A percentile compares a stretch with the other conserved stretches of the same genome.
These are phyloP conservation scores for Onthophagus sagittarius DNA, from an alignment of 2,888 invertebrate species.

Conservation along the genomic window DNA sequence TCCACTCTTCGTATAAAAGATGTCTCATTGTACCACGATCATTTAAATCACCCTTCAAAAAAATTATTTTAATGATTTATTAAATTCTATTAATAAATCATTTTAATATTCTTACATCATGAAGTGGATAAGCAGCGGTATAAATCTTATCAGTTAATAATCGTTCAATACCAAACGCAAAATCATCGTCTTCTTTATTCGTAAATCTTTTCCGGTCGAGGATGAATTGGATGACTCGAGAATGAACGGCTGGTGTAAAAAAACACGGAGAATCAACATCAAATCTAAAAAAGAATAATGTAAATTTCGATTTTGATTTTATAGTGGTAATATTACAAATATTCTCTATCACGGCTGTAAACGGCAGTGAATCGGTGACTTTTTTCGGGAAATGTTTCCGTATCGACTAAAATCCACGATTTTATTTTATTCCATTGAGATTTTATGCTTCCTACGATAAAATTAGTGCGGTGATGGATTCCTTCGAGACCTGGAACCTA, in stretches of 20 bases:
- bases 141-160: constrained; percentile 71
- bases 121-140: constrained; percentile 80
- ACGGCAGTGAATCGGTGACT: constrained; percentile 81
- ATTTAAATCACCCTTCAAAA: constrained; percentile 65
- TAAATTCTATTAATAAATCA: not conserved
- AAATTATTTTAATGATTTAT: not conserved
- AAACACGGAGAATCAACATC: constrained; percentile 77
- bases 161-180: constrained; percentile 77
- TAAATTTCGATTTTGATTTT: not conserved
- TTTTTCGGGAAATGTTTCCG: constrained; percentile 68
- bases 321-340: constrained; percentile 62
- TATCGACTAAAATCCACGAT: constrained; percentile 63
- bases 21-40: constrained; percentile 68
- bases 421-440: constrained; percentile 57
- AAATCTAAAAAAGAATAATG: constrained; percentile 59
- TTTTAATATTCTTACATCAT: constrained; percentile 63
- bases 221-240: constrained; percentile 89
- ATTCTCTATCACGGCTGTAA: constrained; percentile 87
- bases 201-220: constrained; percentile 83
- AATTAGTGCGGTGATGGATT: constrained; percentile 59
- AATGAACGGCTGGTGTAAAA: constrained; percentile 81
- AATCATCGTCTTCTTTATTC: constrained; percentile 60
- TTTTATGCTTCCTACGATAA: constrained; percentile 53
- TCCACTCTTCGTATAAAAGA: constrained; percentile 78
- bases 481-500: constrained; percentile 62